phyloP scores from a whole-genome alignment of 2,113 vertebrate genomes.

The Oreochromis aureus region DNA sequence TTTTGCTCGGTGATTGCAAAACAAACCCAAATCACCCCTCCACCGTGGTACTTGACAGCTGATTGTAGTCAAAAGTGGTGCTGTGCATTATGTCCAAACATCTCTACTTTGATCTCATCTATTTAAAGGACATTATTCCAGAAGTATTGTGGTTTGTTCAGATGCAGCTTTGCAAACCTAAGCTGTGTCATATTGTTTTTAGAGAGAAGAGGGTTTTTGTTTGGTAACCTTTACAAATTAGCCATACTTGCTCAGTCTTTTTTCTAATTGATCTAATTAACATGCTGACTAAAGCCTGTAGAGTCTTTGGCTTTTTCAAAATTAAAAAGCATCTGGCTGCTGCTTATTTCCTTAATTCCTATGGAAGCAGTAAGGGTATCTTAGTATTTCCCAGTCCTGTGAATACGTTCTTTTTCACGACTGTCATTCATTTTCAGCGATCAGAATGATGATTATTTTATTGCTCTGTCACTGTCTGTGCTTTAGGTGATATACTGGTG shows the following conservation, averaged over 20 bases:
- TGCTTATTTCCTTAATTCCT: not conserved
- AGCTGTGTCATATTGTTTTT: not conserved
- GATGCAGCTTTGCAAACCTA: not conserved
- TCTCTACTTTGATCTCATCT: not conserved
- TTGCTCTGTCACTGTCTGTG: not conserved
- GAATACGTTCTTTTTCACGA: not conserved
- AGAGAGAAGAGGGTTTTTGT: accelerated
- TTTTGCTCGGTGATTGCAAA: not conserved
- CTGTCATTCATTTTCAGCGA: not conserved
- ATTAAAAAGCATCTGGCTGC: not conserved
- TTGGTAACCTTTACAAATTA: not conserved
- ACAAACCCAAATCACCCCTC: not conserved
- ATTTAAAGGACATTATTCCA: not conserved
- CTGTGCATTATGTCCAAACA: not conserved
- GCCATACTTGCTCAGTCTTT: not conserved
- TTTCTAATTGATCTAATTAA: not conserved
- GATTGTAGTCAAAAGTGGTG: not conserved
- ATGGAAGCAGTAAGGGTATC: accelerated
- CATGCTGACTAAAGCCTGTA: not conserved
- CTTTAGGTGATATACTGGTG: conserved; percentile 81
- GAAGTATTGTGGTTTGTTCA: not conserved
- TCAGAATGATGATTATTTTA: not conserved
- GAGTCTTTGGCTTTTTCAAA: not conserved
- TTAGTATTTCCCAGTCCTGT: not conserved
- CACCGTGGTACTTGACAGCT: not conserved